phyloP scores from a whole-genome alignment of 2,797 vertebrate genomes.

The Sebastes diaconus region DNA sequence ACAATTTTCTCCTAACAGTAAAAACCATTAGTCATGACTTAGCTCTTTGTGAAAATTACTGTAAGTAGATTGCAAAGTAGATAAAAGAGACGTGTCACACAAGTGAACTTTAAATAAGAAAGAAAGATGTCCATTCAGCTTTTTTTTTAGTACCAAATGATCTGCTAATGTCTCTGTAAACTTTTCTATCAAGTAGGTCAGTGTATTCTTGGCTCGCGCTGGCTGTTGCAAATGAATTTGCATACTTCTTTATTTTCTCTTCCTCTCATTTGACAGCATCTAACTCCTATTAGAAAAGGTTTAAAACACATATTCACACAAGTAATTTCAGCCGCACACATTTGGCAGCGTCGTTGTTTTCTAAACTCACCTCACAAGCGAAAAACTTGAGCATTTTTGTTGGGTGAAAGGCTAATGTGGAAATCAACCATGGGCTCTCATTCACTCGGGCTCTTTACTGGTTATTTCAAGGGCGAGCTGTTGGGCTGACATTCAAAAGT shows the following conservation, averaged over 20 bases:
- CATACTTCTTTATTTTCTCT: constrained; percentile 41
- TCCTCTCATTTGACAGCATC: constrained; percentile 35
- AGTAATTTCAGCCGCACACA: background rate
- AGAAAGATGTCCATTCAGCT: constrained; percentile 12
- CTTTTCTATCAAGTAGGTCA: constrained; percentile 38
- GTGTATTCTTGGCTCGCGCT: constrained; percentile 26
- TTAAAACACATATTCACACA: constrained; percentile 2
- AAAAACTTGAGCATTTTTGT: constrained; percentile 28
- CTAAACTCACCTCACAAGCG: constrained; percentile 21
- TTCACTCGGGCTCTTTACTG: constrained; percentile 34
- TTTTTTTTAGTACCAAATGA: constrained; percentile 23
- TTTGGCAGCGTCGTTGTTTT: constrained; percentile 10
- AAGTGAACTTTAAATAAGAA: constrained; percentile 10
- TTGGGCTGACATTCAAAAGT: constrained; percentile 61
- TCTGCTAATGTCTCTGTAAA: constrained; percentile 26
- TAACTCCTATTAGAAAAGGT: constrained; percentile 5
- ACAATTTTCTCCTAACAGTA: constrained; percentile 31
- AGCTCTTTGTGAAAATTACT: constrained; percentile 21
- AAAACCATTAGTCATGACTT: constrained; percentile 50
- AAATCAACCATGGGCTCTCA: constrained; percentile 48
- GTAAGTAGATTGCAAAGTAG: constrained; percentile 23
- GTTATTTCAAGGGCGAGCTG: constrained; percentile 50
- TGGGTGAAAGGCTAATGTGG: constrained; percentile 44
- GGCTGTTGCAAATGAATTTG: constrained; percentile 46
- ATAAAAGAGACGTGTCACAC: constrained; percentile 7